Evolutionary conservation across 2,888 invertebrate species (phyloP).

Genomic region (Eilema griseolum): DNA sequence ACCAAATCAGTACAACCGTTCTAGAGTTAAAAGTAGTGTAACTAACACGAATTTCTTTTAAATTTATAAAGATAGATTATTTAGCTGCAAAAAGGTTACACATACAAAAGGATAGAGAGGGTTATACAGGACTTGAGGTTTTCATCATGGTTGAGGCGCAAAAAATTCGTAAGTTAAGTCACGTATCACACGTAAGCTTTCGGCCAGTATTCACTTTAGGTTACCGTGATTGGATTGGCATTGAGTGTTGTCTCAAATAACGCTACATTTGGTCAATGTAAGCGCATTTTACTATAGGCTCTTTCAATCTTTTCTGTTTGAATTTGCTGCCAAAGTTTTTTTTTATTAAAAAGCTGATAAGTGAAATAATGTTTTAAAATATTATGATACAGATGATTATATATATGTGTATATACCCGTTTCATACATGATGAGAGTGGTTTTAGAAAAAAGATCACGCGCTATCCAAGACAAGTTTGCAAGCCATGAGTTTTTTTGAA

Average conservation of each 20-base stretch:
- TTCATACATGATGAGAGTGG: too few relatives aligned
- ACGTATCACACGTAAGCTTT: conserved; percentile 54
- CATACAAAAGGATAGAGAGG: background rate
- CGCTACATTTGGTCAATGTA: conserved; percentile 41
- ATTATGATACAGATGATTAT: too few relatives aligned
- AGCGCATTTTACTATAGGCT: conserved; percentile 21
- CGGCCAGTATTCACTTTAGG: conserved; percentile 49
- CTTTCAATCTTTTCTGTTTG: background rate
- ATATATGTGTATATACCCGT: too few relatives aligned
- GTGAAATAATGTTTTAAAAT: too few relatives aligned
- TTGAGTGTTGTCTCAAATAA: conserved; percentile 52
- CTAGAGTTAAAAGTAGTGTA: too few relatives aligned
- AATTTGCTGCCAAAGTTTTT: background rate
- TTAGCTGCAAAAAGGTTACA: conserved; percentile 14
- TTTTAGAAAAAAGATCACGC: too few relatives aligned
- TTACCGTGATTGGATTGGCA: conserved; percentile 55
- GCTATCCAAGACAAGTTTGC: too few relatives aligned
- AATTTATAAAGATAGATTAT: background rate
- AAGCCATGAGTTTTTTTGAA: too few relatives aligned
- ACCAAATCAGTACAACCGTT: too few relatives aligned
- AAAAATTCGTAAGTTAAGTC: conserved; percentile 40
- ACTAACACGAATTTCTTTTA: background rate
- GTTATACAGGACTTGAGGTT: conserved; percentile 22
- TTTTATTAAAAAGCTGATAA: background rate
- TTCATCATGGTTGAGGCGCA: conserved; percentile 26